Evolutionary conservation across 2,888 invertebrate genomes (phyloP).

Genomic region (Apamea sordens): DNA sequence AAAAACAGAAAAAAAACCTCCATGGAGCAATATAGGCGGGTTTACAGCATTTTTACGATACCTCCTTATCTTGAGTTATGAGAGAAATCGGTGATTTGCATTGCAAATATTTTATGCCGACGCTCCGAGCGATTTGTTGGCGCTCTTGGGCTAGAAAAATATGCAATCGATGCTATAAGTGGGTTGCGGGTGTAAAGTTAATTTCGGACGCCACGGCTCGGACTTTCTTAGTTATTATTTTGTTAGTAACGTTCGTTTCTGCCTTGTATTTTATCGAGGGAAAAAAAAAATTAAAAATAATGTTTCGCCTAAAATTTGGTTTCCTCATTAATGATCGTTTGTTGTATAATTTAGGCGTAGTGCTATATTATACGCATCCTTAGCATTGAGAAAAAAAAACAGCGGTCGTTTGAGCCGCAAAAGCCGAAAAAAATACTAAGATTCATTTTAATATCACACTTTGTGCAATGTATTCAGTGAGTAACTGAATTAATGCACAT

Average conservation of each 20-base stretch:
- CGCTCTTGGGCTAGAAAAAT: constrained; percentile 59
- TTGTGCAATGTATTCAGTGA: neutral
- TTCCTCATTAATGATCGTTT: neutral
- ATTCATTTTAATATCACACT: neutral
- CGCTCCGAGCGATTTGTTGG: constrained; percentile 70
- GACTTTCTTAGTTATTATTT: constrained; percentile 1
- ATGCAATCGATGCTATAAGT: constrained; percentile 60
- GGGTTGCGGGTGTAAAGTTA: constrained; percentile 50
- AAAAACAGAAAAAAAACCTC: constrained; percentile 67
- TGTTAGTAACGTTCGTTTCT: neutral
- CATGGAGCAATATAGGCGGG: constrained; percentile 62
- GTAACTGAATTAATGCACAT: neutral
- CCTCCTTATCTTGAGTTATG: constrained; percentile 75
- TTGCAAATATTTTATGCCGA: constrained; percentile 74
- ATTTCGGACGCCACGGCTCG: constrained; percentile 26
- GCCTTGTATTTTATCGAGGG: neutral
- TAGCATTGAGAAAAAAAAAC: too few relatives aligned
- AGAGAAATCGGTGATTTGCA: constrained; percentile 74
- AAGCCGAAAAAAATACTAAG: neutral
- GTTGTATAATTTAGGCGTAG: neutral
- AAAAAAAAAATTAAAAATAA: neutral
- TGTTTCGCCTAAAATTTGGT: neutral
- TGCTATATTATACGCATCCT: neutral
- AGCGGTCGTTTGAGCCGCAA: neutral
- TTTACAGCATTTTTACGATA: constrained; percentile 76